Evolutionary conservation across 2,113 vertebrate genomes (phyloP).

Genomic region (Heloderma charlesbogerti): DNA sequence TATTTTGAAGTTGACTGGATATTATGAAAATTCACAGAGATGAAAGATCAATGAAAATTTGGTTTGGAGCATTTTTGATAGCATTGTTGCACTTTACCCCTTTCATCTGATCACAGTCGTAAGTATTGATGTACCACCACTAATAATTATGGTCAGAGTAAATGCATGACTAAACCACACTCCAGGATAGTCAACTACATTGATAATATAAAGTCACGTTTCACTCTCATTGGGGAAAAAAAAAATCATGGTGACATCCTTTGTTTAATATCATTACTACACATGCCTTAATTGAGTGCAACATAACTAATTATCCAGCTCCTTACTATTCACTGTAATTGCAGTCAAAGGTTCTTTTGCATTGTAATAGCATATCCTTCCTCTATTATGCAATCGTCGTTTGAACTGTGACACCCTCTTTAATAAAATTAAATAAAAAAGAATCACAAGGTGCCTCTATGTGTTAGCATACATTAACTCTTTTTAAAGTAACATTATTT

Average conservation of each 20-base stretch:
- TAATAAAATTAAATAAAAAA: not conserved
- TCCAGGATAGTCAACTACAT: not conserved
- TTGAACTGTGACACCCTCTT: conserved; percentile 1
- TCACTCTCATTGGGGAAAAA: not conserved
- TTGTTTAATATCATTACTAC: conserved; percentile 9
- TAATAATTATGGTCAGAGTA: not conserved
- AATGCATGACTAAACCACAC: not conserved
- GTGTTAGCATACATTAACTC: not conserved
- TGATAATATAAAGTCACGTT: conserved; percentile 1
- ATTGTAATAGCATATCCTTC: not conserved
- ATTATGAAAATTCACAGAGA: not conserved
- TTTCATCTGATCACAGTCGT: not conserved
- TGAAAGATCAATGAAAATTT: not conserved
- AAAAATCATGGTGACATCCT: not conserved
- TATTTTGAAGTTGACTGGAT: not conserved
- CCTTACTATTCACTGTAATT: not conserved
- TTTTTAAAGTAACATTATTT: conserved; percentile 19
- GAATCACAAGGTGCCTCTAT: not conserved
- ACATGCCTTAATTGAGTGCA: not conserved
- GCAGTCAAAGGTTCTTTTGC: not conserved
- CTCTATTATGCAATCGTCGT: conserved; percentile 6
- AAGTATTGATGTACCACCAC: not conserved
- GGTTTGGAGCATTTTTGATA: not conserved
- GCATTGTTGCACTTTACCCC: not conserved
- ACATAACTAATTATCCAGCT: not conserved